Percentiles rank a stretch among this genome's conserved stretches.
Evolutionary conservation across 2,797 vertebrate species (phyloP).

Genomic region (Balearica regulorum): DNA sequence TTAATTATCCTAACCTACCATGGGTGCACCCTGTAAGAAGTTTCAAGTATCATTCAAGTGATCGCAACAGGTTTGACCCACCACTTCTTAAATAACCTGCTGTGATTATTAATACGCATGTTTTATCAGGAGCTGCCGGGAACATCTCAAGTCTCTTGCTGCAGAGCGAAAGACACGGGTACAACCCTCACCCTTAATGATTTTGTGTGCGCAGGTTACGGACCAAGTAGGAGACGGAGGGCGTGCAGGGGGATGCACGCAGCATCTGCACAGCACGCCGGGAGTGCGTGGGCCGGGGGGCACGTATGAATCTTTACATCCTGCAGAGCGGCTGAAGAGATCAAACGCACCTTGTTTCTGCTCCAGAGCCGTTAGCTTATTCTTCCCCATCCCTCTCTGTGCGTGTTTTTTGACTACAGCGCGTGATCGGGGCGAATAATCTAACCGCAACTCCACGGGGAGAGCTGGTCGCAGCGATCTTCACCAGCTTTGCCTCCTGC

Average conservation of each 20-base stretch:
- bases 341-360: not conserved
- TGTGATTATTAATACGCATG: slow-evolving; percentile 14
- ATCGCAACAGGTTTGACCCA: slow-evolving; percentile 66
- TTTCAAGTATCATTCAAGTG: slow-evolving; percentile 54
- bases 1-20: slow-evolving; percentile 68
- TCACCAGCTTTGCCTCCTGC: not conserved
- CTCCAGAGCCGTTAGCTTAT: not conserved
- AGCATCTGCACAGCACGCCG: rapidly evolving
- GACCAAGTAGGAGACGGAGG: not conserved
- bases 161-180: not conserved
- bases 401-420: not conserved
- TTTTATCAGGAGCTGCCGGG: not conserved
- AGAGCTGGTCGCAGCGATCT: not conserved
- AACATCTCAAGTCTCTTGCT: slow-evolving; percentile 2
- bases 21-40: slow-evolving; percentile 30
- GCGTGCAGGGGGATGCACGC: not conserved
- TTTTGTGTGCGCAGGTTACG: rapidly evolving
- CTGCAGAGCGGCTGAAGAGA: not conserved
- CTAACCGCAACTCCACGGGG: not conserved
- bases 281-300: rapidly evolving
- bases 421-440: not conserved
- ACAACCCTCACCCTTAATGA: not conserved
- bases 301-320: not conserved
- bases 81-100: slow-evolving; percentile 19
- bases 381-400: not conserved